Base-by-base conservation (phyloP, 2,113 vertebrate species). In the Atherinomorus stipes region DNA sequence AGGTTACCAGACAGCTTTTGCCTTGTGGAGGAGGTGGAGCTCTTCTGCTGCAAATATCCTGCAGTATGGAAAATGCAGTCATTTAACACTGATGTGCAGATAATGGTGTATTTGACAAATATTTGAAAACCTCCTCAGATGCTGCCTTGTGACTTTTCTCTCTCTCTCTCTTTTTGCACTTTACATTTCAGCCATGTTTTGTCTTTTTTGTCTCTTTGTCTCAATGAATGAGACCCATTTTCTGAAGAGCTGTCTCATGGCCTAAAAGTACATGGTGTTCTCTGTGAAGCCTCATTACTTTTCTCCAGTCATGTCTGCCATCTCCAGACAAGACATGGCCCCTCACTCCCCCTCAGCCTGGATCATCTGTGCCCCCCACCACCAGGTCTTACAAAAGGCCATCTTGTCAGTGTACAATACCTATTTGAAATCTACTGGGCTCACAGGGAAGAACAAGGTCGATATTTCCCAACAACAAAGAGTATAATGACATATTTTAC, bases 1-100 rank as follows among this genome's bases (percentile, higher is more conserved):
- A 87, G 89, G 90, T 90, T 90, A 87, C 83, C 78, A 91, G 87
- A 91, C 84, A 80, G 88, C 86, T 88, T 92, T 91, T 85, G 91
- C 91, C 79, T 90, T 74, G 86, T 81, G 78, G 59, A 28, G 63
- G 84, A 86, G 73, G 80, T 54, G 69, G 82, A 56, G 80, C 72
- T 75, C 76, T 64, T 72, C 44, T 38, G 45, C 19, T 12, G 50
- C 57, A 60, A 31, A 47, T 78, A 56, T 26, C 61, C 70, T 67
- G 28, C 51, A 44, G 56, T 78, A 69, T 76, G 45, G 60, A 80
- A 84, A 84, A 78, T 59, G 13, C 54, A 64, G 44, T 64, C 63
- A 34, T 62, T 22, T 79, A 74, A 78, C n/a, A 34, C 65, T 64
- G 23, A 79, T 63, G 23, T 22, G 53, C 42, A 70, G 59, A 73